Evolutionary conservation across 1,140 invertebrate genomes (phyloP).

Genomic region (Eumaeus atala): DNA sequence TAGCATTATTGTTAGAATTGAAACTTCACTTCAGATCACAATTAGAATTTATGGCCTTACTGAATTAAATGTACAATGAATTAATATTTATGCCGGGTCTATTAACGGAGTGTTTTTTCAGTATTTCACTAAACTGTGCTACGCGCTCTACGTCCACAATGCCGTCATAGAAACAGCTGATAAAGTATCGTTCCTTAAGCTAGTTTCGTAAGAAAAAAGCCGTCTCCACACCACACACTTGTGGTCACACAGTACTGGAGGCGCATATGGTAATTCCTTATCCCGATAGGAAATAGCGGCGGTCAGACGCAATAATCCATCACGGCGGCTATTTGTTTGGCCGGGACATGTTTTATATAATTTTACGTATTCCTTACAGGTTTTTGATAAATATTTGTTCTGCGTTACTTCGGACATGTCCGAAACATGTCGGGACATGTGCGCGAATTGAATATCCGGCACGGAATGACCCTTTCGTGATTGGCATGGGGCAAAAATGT

Average conservation of each 20-base stretch:
- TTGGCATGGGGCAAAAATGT: conserved; percentile 40
- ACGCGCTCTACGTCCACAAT: too few relatives aligned
- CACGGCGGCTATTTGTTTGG: conserved; percentile 60
- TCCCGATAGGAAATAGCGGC: conserved; percentile 71
- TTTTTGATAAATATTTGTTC: conserved; percentile 72
- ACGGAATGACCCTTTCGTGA: conserved; percentile 45
- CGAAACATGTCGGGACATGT: conserved; percentile 18
- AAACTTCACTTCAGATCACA: too few relatives aligned
- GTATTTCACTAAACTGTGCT: too few relatives aligned
- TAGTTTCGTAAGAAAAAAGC: conserved; percentile 26
- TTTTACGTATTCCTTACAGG: conserved; percentile 72
- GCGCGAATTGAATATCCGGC: conserved; percentile 66
- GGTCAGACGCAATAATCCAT: conserved; percentile 73
- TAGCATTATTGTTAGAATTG: too few relatives aligned
- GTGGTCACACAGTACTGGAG: conserved; percentile 38
- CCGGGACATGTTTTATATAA: conserved; percentile 63
- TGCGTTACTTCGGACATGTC: conserved; percentile 58
- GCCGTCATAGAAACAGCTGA: conserved; percentile 3
- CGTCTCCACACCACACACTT: conserved; percentile 31
- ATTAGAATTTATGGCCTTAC: too few relatives aligned
- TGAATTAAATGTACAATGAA: too few relatives aligned
- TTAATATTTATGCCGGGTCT: too few relatives aligned
- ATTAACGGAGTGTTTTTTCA: too few relatives aligned
- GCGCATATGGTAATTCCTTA: conserved; percentile 73
- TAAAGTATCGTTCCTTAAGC: background rate